phyloP scores from a whole-genome alignment of 2,113 vertebrate species.

The Entelurus aequoreus region DNA sequence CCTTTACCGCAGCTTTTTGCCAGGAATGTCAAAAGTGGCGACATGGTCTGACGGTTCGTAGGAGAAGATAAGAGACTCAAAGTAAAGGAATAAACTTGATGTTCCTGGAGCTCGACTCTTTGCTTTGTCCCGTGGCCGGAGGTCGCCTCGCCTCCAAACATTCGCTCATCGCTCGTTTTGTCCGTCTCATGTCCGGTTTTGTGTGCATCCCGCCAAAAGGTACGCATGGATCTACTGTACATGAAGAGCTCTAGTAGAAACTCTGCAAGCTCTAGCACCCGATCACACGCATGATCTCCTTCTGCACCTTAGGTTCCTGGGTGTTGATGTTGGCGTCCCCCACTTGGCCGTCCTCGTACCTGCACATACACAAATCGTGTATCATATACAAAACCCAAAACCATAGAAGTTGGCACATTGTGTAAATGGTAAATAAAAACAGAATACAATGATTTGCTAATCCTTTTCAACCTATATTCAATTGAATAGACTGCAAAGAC shows the following conservation, averaged over 20 bases:
- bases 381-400: not conserved
- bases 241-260: constrained; percentile 53
- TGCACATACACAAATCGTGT: constrained; percentile 46
- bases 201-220: constrained; percentile 27
- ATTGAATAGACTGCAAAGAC: no score
- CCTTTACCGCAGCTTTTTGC: constrained; percentile 2
- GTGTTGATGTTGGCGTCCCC: constrained; percentile 99
- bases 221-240: constrained; percentile 11
- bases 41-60: constrained; percentile 11
- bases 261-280: constrained; percentile 98
- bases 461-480: no score
- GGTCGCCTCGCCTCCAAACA: constrained; percentile 44
- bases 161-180: constrained; percentile 21
- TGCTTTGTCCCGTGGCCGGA: constrained; percentile 27
- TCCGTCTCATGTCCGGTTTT: constrained; percentile 27
- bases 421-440: no score
- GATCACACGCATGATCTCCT: constrained; percentile 99
- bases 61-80: constrained; percentile 15
- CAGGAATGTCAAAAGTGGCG: constrained; percentile 22
- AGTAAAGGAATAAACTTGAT: constrained; percentile 31
- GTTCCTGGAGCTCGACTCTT: constrained; percentile 38
- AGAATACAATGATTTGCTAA: no score
- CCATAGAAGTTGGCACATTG: no score
- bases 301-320: constrained; percentile 99
- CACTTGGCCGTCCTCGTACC: constrained; percentile 97